These are phyloP conservation scores for Tetragnatha montana DNA, from an alignment of 2,888 invertebrate species.

Conservation along the genomic window DNA sequence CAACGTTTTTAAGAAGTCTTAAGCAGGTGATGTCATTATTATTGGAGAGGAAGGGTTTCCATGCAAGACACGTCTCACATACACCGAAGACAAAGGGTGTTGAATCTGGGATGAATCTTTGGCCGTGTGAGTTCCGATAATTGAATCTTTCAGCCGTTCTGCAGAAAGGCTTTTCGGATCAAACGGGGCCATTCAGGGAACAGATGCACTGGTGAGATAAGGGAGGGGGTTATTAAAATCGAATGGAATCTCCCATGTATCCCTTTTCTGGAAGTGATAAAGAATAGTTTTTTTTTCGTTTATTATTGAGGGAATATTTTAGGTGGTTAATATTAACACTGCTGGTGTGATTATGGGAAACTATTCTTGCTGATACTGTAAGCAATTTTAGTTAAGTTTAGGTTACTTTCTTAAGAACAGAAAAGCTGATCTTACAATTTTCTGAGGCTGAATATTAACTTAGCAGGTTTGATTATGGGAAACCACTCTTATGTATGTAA, in stretches of 20 bases:
- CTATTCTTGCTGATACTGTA: too few relatives aligned
- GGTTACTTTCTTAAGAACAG: too few relatives aligned
- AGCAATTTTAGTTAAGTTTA: too few relatives aligned
- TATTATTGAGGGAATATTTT: too few relatives aligned
- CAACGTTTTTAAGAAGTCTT: not conserved
- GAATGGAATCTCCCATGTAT: not conserved
- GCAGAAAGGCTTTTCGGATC: not conserved
- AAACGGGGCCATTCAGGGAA: not conserved
- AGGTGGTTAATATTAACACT: too few relatives aligned
- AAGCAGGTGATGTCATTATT: constrained; percentile 2
- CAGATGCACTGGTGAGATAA: not conserved
- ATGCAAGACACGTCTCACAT: not conserved
- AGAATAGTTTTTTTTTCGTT: too few relatives aligned
- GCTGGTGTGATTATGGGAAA: too few relatives aligned
- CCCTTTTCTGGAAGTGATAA: too few relatives aligned
- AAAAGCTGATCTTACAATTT: too few relatives aligned
- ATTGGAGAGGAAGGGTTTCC: not conserved
- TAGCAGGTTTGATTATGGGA: too few relatives aligned
- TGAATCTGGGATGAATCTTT: not conserved
- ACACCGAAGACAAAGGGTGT: not conserved
- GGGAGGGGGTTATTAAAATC: not conserved
- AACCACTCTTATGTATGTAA: too few relatives aligned
- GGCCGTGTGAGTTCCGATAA: not conserved
- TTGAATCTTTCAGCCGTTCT: not conserved
- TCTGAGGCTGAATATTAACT: too few relatives aligned